Evolutionary conservation across 1,140 invertebrate genomes (phyloP).

Genomic region (Drosophila insularis): DNA sequence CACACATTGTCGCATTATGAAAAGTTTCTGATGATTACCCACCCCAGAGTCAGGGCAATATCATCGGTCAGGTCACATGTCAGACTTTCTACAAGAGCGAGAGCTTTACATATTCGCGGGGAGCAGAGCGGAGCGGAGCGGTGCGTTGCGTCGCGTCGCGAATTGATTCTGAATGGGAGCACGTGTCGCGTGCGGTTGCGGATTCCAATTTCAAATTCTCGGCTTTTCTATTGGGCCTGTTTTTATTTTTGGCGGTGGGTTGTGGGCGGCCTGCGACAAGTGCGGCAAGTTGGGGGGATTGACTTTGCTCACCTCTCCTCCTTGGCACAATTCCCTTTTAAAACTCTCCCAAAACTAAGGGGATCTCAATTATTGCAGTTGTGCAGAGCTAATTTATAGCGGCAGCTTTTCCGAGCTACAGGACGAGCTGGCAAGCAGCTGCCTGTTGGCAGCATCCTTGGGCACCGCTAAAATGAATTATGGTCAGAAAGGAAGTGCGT

Average conservation of each 20-base stretch:
- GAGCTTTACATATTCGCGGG: conserved; percentile 37
- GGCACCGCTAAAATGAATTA: conserved; percentile 56
- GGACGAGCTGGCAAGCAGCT: conserved; percentile 27
- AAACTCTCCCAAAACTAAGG: conserved; percentile 1
- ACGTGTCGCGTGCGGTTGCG: conserved; percentile 67
- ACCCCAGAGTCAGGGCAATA: conserved; percentile 32
- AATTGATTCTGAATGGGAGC: conserved; percentile 77
- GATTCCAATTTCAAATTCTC: conserved; percentile 34
- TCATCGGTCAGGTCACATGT: conserved; percentile 50
- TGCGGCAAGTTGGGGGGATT: conserved; percentile 19
- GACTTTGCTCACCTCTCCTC: conserved; percentile 22
- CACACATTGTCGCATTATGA: conserved; percentile 64
- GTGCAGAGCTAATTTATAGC: conserved; percentile 41
- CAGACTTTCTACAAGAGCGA: conserved; percentile 15
- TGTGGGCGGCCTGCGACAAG: conserved; percentile 5
- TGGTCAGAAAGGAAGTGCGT: conserved; percentile 55
- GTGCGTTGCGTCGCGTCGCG: conserved; percentile 41
- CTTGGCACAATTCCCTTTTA: neutral
- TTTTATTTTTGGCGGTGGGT: neutral
- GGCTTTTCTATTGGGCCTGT: neutral
- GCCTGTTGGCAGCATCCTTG: conserved; percentile 32
- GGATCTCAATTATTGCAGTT: conserved; percentile 27
- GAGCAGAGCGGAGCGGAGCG: conserved; percentile 46
- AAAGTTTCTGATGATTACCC: conserved; percentile 57
- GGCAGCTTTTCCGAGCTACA: conserved; percentile 4